These are phyloP conservation scores for Corythoichthys haematopterus DNA, from an alignment of 2,113 vertebrate genomes.

Conservation along the genomic window DNA sequence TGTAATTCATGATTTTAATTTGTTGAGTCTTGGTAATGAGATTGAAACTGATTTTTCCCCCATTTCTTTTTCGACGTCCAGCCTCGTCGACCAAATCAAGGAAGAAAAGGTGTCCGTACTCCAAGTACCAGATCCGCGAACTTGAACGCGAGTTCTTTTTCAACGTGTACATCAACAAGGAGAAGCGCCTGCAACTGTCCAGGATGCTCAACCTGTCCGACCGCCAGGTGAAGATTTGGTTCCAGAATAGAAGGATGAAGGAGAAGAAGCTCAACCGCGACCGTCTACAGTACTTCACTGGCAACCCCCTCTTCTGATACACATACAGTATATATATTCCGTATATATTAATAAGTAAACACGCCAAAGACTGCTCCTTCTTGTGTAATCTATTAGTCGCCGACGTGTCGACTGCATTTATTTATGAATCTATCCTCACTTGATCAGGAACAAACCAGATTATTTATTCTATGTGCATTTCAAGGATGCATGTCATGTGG, in stretches of 20 bases:
- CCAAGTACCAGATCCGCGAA: constrained; percentile 99
- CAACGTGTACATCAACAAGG: constrained; percentile 99
- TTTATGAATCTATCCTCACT: constrained; percentile 57
- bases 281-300: constrained; percentile 96
- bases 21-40: no score
- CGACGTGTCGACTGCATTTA: constrained; percentile 34
- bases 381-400: constrained; percentile 6
- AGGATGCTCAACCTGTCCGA: constrained; percentile 97
- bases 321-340: constrained; percentile 6
- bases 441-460: constrained; percentile 20
- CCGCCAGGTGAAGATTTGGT: constrained; percentile 99
- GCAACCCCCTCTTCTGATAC: constrained; percentile 93
- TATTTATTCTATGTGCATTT: constrained; percentile 62
- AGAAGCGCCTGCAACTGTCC: constrained; percentile 96
- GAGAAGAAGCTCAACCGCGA: constrained; percentile 99
- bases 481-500: constrained; percentile 67
- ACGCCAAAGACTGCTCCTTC: constrained; percentile 28
- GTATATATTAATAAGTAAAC: constrained; percentile 18
- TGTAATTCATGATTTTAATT: no score
- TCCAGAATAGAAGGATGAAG: constrained; percentile 98
- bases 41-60: neutral
- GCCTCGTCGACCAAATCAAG: constrained; percentile 85
- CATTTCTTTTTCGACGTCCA: constrained; percentile 31
- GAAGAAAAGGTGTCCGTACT: constrained; percentile 97
- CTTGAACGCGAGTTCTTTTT: constrained; percentile 99